phyloP scores from a whole-genome alignment of 2,888 invertebrate genomes.

The Euplexia lucipara region DNA sequence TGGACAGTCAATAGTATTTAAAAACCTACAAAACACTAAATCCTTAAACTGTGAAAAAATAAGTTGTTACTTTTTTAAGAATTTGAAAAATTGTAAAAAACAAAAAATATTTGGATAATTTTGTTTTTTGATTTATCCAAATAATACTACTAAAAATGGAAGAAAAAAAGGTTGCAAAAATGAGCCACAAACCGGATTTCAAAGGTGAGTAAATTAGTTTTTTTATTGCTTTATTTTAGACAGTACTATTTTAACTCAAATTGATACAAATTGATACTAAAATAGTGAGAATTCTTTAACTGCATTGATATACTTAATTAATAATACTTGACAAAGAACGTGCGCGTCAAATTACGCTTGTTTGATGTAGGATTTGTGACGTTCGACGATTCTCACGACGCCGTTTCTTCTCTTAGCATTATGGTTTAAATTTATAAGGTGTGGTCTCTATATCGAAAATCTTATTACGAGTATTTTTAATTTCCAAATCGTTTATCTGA shows the following conservation, averaged over 20 bases:
- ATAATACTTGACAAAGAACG: too few relatives aligned
- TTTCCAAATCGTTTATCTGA: too few relatives aligned
- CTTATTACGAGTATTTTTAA: too few relatives aligned
- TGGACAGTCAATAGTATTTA: background rate
- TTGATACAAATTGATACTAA: background rate
- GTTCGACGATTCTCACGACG: too few relatives aligned
- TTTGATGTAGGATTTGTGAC: background rate
- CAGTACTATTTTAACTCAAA: too few relatives aligned
- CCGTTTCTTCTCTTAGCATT: too few relatives aligned
- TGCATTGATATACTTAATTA: background rate
- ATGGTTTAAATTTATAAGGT: too few relatives aligned
- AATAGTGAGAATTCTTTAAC: background rate
- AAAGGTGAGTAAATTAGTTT: constrained; percentile 29
- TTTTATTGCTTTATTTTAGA: background rate
- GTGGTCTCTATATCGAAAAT: too few relatives aligned
- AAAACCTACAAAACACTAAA: background rate
- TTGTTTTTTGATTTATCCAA: background rate
- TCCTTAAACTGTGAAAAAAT: background rate
- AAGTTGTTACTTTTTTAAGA: background rate
- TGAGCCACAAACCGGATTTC: background rate
- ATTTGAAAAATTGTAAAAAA: too few relatives aligned
- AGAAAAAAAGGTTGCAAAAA: constrained; percentile 12
- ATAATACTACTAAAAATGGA: constrained; percentile 1
- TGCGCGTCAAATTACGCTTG: background rate
- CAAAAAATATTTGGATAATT: too few relatives aligned